These are phyloP conservation scores for Sterrhoptilus dennistouni DNA, from an alignment of 2,113 vertebrate species.

Conservation along the genomic window DNA sequence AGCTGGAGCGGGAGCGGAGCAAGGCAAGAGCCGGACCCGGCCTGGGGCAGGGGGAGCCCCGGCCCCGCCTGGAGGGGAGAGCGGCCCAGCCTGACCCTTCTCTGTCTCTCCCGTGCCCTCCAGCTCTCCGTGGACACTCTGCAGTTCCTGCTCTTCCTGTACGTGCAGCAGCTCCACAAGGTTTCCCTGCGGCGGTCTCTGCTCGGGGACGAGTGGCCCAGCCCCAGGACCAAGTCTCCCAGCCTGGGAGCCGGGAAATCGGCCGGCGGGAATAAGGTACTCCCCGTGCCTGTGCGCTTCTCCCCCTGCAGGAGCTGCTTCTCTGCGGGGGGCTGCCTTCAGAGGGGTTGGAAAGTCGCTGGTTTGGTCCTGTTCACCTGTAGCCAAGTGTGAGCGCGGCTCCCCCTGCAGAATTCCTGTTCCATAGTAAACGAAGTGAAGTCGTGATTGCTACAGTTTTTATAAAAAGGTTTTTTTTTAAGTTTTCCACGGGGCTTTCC, in stretches of 20 bases:
- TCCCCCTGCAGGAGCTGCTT: rapidly evolving
- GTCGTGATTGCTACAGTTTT: background rate
- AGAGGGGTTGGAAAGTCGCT: rapidly evolving
- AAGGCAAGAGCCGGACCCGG: constrained; percentile 70
- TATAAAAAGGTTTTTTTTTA: too few relatives aligned
- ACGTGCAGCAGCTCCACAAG: constrained; percentile 90
- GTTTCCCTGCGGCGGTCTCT: constrained; percentile 88
- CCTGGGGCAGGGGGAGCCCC: background rate
- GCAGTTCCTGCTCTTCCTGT: constrained; percentile 95
- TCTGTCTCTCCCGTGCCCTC: background rate
- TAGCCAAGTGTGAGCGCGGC: rapidly evolving
- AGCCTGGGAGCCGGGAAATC: constrained; percentile 78
- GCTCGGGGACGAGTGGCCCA: constrained; percentile 95
- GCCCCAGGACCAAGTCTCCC: constrained; percentile 74
- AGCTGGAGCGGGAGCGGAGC: constrained; percentile 84
- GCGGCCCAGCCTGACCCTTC: rapidly evolving
- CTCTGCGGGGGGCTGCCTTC: background rate
- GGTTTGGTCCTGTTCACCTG: background rate
- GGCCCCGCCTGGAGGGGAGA: background rate
- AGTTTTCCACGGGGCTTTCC: rapidly evolving
- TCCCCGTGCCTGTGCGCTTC: background rate
- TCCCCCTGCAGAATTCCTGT: rapidly evolving
- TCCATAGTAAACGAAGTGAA: rapidly evolving
- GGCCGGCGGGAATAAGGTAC: constrained; percentile 85
- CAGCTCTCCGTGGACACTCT: constrained; percentile 91